Conservation (phyloP, 2,888 invertebrate species). For the Itoplectis maculator region DNA sequence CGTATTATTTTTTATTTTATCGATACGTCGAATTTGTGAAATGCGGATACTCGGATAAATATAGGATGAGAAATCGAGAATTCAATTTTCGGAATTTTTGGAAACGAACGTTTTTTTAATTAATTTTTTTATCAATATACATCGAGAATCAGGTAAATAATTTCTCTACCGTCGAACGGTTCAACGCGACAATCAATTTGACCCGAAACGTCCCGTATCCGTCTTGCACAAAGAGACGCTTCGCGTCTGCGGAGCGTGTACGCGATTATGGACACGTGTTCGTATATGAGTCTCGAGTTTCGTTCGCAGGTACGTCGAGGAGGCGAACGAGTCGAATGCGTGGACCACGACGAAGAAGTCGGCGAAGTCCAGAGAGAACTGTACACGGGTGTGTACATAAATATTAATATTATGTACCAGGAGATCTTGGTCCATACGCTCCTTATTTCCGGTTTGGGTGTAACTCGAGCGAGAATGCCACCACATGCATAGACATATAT, state of each 20-base stretch:
- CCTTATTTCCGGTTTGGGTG: constrained; percentile 60
- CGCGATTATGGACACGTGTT: constrained; percentile 26
- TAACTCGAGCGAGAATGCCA: constrained; percentile 44
- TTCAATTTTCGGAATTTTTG: no score
- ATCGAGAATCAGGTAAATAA: no score
- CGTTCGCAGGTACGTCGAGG: constrained; percentile 34
- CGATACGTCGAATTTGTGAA: no score
- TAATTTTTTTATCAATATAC: no score
- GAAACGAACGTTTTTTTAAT: no score
- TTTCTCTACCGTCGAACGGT: no score
- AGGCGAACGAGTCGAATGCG: neutral
- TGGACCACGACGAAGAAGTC: neutral
- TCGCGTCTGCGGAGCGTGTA: constrained; percentile 4
- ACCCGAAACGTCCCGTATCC: neutral
- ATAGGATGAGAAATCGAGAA: no score
- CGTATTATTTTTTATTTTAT: no score
- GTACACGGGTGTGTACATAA: constrained; percentile 50
- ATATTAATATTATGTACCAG: constrained; percentile 56
- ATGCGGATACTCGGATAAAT: no score
- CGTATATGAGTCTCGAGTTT: constrained; percentile 47
- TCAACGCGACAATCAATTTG: neutral
- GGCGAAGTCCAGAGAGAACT: constrained; percentile 4
- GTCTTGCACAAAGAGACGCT: neutral
- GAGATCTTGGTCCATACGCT: constrained; percentile 49
- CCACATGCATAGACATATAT: constrained; percentile 1